Evolutionary conservation across 2,797 vertebrate genomes (phyloP), one percentile per base, ranked within the genome.

Genomic region (Austrolebias charrua): DNA sequence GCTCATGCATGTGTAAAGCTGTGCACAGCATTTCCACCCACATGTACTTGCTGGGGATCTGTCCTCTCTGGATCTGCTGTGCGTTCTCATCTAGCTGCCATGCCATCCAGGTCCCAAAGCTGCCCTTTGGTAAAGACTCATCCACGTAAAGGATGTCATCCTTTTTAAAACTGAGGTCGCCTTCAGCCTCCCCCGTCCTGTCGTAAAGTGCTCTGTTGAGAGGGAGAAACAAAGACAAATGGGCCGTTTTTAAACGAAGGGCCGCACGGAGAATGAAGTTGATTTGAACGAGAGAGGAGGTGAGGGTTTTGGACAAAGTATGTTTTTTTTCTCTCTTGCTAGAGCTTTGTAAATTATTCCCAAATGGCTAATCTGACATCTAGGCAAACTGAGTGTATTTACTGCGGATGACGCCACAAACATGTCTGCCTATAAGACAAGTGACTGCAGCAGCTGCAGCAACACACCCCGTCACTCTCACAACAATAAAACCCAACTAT

Each of bases 1-100:
- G 45, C 66, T 78, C 69, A 50, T 65, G 55, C 49, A n/a, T 53
- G 60, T 61, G 66, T 57, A 62, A 29, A 60, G 35, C 57, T 4
- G 12, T 54, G 64, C 14, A 5, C 16, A 33, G 16, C 38, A 43
- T 55, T 69, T 80, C 67, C 75, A 88, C 95, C 91, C 84, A 98
- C 96, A 98, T 97, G 15, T 96, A 98, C 92, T 98, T 99, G 93
- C 95, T 98, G 80, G 97, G 96, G 80, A 99, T 95, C 85, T 98
- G 96, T 16, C 96, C 96, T 49, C 95, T 95, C 90, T 96, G 95
- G 86, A 98, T 94, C 86, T 96, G 95, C 88, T 97, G 96, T 58
- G 95, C 96, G 15, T 95, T 96, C 90, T 98, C 96, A 0, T 99
- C 96, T 49, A 99, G 94, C 86, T 98, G 96, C 96, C 96, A 98